Evolutionary conservation across 2,113 vertebrate genomes (phyloP).

Genomic region (Corythoichthys intestinalis): DNA sequence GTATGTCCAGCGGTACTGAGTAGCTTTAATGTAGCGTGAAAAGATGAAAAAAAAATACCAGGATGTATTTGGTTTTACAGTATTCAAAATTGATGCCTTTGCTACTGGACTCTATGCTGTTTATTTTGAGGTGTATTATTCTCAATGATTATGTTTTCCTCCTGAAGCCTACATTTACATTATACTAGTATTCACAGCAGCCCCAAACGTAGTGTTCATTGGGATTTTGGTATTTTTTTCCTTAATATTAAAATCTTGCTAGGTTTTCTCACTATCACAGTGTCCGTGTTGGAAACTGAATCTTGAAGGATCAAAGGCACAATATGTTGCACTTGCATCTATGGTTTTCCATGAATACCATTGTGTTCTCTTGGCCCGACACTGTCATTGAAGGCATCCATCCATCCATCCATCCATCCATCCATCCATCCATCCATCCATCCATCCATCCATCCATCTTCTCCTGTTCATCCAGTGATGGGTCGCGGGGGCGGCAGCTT

Average conservation of each 20-base stretch:
- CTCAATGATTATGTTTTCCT: not conserved
- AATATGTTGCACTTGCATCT: too few relatives aligned
- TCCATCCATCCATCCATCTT: too few relatives aligned
- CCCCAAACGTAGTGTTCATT: not conserved
- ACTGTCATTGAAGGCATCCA: too few relatives aligned
- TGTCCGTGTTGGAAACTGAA: not conserved
- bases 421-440: too few relatives aligned
- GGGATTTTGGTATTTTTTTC: not conserved
- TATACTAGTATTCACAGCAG: not conserved
- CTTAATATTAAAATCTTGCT: not conserved
- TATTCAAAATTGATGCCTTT: not conserved
- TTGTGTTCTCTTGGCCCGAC: too few relatives aligned
- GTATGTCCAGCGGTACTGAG: slow-evolving; percentile 21
- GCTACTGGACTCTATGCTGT: not conserved
- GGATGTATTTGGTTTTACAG: not conserved
- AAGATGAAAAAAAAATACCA: not conserved
- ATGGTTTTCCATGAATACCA: too few relatives aligned
- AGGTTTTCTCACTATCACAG: not conserved
- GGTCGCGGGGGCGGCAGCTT: too few relatives aligned
- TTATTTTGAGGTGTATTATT: not conserved
- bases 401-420: too few relatives aligned
- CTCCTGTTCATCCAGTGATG: too few relatives aligned
- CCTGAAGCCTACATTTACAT: not conserved
- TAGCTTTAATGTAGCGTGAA: not conserved
- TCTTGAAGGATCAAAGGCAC: not conserved